Base-by-base conservation (phyloP, 2,888 invertebrate species). In the Siphonodentalium dalli region DNA sequence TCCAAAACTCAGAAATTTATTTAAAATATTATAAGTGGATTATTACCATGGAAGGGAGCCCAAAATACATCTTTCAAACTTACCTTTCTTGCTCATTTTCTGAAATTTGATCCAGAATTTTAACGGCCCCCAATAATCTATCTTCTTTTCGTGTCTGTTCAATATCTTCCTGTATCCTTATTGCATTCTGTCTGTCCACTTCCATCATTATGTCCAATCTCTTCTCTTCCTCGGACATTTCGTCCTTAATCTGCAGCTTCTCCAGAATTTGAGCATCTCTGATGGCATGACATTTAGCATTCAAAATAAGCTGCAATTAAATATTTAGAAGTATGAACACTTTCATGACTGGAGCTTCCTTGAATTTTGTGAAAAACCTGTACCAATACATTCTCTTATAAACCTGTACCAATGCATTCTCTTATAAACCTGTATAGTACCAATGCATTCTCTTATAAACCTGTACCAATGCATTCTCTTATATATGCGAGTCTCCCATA, bases 221-320 rank as follows among this genome's bases (percentile, higher is more conserved):
- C 46, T 72, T 70, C 54, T 81, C 80, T 58, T 82, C 82, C 0
- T 70, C 69, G 5, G 61, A 63, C 74, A 80, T 71, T 63, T 82
- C 82, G 5, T 50, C 55, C 47, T 69, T 59, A n/a, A 82, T 75
- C 48, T 75, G 69, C 13, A 65, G 62, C 61, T 79, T 81, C 71
- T 82, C 82, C 38, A 78, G 60, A 21, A 82, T 71, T 65, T 82
- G 82, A 7, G 81, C 81, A 63, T 82, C 82, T 24, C 82, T 61
- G 57, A 82, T 82, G 3, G 81, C 80, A 53, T 82, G 82, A 50
- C 80, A 80, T 62, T 82, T 82, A 28, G 82, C 81, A 60, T 81
- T 80, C 43, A 79, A 65, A 39, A 82, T 82, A 41, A 81, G 61
- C 80, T 81, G 65, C n/a, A 65, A 58, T 13, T 34, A 38, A 23